These are phyloP conservation scores for Cnemophilus loriae DNA, from an alignment of 2,113 vertebrate species.

Conservation along the genomic window DNA sequence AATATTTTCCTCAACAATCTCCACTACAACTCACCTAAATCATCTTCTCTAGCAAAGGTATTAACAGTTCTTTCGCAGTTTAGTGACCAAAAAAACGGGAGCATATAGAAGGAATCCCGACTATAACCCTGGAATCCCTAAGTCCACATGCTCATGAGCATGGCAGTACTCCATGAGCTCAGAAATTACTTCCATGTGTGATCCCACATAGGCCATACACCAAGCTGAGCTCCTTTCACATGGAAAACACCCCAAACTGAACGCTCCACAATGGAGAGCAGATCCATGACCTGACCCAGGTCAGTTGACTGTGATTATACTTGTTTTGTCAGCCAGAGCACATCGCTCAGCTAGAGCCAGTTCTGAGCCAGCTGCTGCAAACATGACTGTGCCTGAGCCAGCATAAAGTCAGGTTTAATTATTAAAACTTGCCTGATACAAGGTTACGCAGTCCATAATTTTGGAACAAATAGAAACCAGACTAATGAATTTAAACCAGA, in stretches of 20 bases:
- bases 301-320: background rate
- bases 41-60: background rate
- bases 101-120: background rate
- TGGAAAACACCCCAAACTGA: background rate
- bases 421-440: background rate
- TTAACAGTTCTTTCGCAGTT: background rate
- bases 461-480: background rate
- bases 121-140: background rate
- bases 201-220: background rate
- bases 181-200: background rate
- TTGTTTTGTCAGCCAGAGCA: background rate
- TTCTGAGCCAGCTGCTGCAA: background rate
- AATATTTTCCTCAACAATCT: background rate
- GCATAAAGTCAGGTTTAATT: background rate
- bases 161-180: background rate
- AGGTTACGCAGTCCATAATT: background rate
- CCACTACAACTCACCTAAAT: background rate
- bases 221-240: background rate
- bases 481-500: background rate
- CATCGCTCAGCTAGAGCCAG: background rate
- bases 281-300: background rate
- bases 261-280: background rate
- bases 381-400: background rate
- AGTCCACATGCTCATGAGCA: accelerated
- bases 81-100: background rate